Percentiles rank a stretch among this genome's conserved stretches.
phyloP scores from a whole-genome alignment of 2,888 invertebrate species.

The Caenorhabditis macrosperma region DNA sequence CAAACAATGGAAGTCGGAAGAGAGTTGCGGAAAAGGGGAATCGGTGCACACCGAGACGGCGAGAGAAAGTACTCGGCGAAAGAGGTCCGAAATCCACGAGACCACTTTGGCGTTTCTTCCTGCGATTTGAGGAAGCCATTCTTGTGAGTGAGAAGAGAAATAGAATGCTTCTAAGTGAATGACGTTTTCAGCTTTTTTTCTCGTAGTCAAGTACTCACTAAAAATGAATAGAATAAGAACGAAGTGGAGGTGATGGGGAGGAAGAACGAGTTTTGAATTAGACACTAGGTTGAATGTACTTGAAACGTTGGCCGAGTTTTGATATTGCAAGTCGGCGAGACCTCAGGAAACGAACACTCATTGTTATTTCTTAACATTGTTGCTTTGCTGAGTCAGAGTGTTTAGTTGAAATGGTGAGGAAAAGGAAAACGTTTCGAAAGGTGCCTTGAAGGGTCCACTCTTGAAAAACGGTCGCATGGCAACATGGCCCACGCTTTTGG shows the following conservation, averaged over 20 bases:
- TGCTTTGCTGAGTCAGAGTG: no score
- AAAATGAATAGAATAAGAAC: not conserved
- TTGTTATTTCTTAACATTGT: no score
- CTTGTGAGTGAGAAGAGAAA: constrained; percentile 8
- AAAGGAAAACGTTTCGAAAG: no score
- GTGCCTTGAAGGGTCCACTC: no score
- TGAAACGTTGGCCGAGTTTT: not conserved
- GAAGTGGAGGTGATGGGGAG: not conserved
- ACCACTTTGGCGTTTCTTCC: no score
- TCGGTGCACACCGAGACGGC: not conserved
- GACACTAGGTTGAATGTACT: not conserved
- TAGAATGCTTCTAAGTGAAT: constrained; percentile 19
- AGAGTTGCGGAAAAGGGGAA: constrained; percentile 9
- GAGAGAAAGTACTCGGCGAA: not conserved
- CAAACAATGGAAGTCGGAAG: constrained; percentile 24
- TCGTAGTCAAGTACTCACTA: not conserved
- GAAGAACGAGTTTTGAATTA: not conserved
- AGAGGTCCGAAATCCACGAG: not conserved
- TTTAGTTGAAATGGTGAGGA: no score
- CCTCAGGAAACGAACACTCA: no score
- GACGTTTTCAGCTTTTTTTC: not conserved
- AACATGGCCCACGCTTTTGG: no score
- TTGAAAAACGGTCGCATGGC: no score
- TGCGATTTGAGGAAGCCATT: no score
- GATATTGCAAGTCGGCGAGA: not conserved